These are phyloP conservation scores for Lepeophtheirus salmonis DNA, from an alignment of 1,140 invertebrate genomes.

Conservation along the genomic window DNA sequence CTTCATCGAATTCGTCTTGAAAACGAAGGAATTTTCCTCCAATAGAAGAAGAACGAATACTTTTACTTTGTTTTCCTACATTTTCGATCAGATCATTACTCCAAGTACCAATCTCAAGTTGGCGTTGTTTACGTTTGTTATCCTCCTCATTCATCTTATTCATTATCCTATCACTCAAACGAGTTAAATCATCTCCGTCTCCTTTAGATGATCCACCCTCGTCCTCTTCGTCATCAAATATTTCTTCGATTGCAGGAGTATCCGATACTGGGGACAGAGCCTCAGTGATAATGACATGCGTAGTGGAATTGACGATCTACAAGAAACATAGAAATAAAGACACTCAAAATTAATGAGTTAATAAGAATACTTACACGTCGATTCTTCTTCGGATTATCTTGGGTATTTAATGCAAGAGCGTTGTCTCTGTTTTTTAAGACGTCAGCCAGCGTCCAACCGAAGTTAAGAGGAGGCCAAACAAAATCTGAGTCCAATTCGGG, in stretches of 20 bases:
- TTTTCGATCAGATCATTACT: slow-evolving; percentile 58
- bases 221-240: slow-evolving; percentile 23
- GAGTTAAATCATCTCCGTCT: slow-evolving; percentile 24
- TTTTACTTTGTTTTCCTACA: slow-evolving; percentile 19
- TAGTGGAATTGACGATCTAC: not conserved
- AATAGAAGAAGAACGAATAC: not conserved
- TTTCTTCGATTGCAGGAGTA: slow-evolving; percentile 21
- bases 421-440: slow-evolving; percentile 34
- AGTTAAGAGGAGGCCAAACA: slow-evolving; percentile 64
- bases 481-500: slow-evolving; percentile 32
- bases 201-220: slow-evolving; percentile 25
- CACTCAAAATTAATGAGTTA: not conserved
- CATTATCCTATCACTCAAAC: slow-evolving; percentile 22
- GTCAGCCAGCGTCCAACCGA: slow-evolving; percentile 74
- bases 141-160: slow-evolving; percentile 25
- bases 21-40: not conserved
- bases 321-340: slow-evolving; percentile 3
- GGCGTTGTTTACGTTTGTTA: slow-evolving; percentile 30
- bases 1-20: slow-evolving; percentile 22
- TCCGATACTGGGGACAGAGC: slow-evolving; percentile 19
- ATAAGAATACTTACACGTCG: not conserved
- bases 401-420: slow-evolving; percentile 1
- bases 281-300: not conserved
- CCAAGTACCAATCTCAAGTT: slow-evolving; percentile 70
- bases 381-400: not conserved